Evolutionary conservation across 2,797 vertebrate species (phyloP).

Genomic region (Diplodus puntazzo): DNA sequence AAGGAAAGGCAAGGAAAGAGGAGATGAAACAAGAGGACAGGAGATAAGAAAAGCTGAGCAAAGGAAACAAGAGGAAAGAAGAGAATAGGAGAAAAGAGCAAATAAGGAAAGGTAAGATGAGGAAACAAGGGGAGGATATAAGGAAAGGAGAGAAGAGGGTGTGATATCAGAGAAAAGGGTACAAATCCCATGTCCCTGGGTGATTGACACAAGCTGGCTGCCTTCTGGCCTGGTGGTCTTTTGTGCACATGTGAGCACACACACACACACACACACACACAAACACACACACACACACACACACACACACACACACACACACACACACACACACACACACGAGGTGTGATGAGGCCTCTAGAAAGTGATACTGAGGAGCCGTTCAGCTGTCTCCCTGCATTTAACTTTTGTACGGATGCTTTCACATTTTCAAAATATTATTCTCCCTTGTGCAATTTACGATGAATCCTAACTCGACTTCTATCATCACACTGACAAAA

Average conservation of each 20-base stretch:
- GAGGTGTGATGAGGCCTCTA: neutral
- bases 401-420: neutral
- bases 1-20: neutral
- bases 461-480: neutral
- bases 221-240: constrained; percentile 27
- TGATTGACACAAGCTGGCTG: constrained; percentile 45
- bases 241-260: neutral
- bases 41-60: constrained; percentile 2
- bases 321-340: neutral
- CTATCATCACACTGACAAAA: constrained; percentile 27
- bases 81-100: neutral
- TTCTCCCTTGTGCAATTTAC: neutral
- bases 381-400: neutral
- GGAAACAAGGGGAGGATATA: neutral
- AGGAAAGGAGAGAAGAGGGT: neutral
- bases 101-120: neutral
- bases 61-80: neutral
- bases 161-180: constrained; percentile 39
- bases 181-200: constrained; percentile 41
- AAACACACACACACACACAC: neutral
- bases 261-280: neutral
- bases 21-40: constrained; percentile 48
- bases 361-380: neutral
- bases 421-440: neutral
- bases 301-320: neutral